Conservation (phyloP, 2,113 vertebrate species). For the Scopus umbretta region DNA sequence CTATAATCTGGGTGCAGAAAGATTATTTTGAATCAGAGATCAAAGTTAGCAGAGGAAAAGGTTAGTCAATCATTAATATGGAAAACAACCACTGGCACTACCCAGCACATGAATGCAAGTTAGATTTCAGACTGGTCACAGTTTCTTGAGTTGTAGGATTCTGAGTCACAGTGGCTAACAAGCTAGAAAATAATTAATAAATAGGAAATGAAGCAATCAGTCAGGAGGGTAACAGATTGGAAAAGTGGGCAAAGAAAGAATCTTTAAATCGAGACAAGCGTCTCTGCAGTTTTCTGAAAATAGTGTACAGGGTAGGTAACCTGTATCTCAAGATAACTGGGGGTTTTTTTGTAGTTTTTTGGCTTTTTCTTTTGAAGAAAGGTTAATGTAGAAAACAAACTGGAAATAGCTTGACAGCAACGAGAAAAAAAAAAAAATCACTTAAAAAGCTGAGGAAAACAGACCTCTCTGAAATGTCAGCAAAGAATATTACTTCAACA, state of each 20-base stretch:
- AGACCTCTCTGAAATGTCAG: not conserved
- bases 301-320: fast-evolving
- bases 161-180: not conserved
- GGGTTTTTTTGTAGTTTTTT: not conserved
- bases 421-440: not conserved
- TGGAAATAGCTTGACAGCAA: not conserved
- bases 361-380: not conserved
- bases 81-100: not conserved
- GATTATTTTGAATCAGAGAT: not conserved
- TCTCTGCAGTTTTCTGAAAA: not conserved
- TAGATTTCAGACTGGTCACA: not conserved
- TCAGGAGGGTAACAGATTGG: not conserved
- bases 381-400: not conserved
- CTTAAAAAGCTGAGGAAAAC: not conserved
- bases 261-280: not conserved
- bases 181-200: not conserved
- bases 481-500: not conserved
- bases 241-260: not conserved
- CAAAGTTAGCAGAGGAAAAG: not conserved
- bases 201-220: not conserved
- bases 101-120: not conserved
- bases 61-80: not conserved
- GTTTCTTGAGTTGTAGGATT: not conserved
- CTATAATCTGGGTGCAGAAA: not conserved
- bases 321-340: fast-evolving